Base-by-base conservation (phyloP, 2,888 invertebrate genomes). In the Cosmorhoe ocellata region DNA sequence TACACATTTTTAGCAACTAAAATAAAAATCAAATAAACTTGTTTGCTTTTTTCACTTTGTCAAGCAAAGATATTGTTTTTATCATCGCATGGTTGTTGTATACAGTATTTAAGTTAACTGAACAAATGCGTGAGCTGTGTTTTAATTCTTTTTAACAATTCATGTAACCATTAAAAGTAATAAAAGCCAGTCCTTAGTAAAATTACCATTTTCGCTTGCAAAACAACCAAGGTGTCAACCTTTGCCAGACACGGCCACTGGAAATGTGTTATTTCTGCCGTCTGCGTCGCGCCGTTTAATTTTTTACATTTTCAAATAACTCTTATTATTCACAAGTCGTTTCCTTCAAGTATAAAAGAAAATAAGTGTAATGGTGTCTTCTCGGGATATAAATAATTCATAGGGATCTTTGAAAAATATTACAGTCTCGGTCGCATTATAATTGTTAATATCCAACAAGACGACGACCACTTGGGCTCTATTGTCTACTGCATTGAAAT, bases 311-410 rank as follows among this genome's bases (percentile, higher is more conserved):
- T 69, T 66, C 63, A 67, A 73, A 68, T 66, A 42, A 50, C 42
- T 60, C 64, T 84, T 84, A 67, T 78, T 81, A 85, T 84, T 84
- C 84, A 78, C 71, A 61, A 74, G 74, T 70, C 71, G 79, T 81
- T 79, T 73, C 75, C 79, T 75, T 70, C 72, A 66, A 74, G 78
- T 76, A 73, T 76, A 81, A 84, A 82, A 83, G 81, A 82, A 48
- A 84, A 83, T 84, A 81, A 82, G 86, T 84, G 79, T 84, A 81
- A 85, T 83, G 77, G 79, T 80, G 83, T 81, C 81, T 83, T 80
- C 74, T 72, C 74, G 69, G 75, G 72, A 62, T 72, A 85, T 88
- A 81, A 81, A 89, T 89, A 83, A 87, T 87, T 84, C 85, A 88
- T 84, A 69, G 71, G 69, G 71, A 83, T 85, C 79, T 84, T 83